phyloP scores from a whole-genome alignment of 2,113 vertebrate genomes.

The Nothoprocta pentlandii region DNA sequence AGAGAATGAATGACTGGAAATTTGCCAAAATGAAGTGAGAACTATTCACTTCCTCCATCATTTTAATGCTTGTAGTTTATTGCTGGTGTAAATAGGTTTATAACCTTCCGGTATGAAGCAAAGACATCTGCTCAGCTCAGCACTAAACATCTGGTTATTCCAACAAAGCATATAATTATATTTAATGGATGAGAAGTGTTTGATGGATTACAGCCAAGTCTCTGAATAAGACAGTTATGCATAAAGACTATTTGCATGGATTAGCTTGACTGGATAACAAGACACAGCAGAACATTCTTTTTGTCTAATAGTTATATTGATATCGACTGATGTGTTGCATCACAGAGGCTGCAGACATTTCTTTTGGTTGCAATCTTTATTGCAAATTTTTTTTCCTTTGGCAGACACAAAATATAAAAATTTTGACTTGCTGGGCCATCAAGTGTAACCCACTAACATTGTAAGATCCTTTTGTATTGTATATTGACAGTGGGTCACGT shows the following conservation, averaged over 20 bases:
- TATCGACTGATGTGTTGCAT: background rate
- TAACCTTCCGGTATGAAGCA: conserved; percentile 72
- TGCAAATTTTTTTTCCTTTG: background rate
- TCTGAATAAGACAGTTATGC: conserved; percentile 70
- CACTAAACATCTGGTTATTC: conserved; percentile 81
- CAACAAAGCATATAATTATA: conserved; percentile 80
- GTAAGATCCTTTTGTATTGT: background rate
- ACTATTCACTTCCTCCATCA: conserved; percentile 41
- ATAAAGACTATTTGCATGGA: conserved; percentile 59
- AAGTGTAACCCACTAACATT: background rate
- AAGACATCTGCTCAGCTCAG: conserved; percentile 77
- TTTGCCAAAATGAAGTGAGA: conserved; percentile 44
- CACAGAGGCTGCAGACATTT: background rate
- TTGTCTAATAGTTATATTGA: conserved; percentile 3
- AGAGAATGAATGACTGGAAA: conserved; percentile 21
- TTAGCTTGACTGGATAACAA: conserved; percentile 65
- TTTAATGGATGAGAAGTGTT: conserved; percentile 79
- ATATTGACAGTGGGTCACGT: background rate
- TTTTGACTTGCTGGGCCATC: background rate
- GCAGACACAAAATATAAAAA: background rate
- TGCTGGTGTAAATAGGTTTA: conserved; percentile 76
- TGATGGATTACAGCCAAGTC: conserved; percentile 74
- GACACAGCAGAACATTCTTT: conserved; percentile 10
- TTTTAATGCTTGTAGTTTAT: conserved; percentile 70
- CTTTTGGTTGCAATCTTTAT: background rate